Percentiles rank a stretch among this genome's conserved stretches.
Conservation (phyloP, 2,113 vertebrate species). For the Zootoca vivipara region DNA sequence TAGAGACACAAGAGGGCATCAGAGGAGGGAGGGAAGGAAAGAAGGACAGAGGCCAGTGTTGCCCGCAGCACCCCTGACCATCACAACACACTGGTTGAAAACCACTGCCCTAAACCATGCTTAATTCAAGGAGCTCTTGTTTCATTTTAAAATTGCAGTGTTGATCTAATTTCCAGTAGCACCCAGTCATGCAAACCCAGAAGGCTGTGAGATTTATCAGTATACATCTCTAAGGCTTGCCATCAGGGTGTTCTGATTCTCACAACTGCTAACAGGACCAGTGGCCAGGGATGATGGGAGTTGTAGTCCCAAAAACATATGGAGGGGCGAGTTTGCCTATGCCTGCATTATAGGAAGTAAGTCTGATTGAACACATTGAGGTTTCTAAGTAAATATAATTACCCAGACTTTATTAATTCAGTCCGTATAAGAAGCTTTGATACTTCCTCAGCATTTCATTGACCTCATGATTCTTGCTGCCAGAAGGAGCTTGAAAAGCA, state of each 20-base stretch:
- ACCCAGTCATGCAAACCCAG: neutral
- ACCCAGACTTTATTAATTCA: neutral
- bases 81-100: no score
- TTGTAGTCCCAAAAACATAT: neutral
- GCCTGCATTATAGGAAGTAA: neutral
- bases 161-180: neutral
- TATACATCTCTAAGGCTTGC: neutral
- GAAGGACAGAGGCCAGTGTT: no score
- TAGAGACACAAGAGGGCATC: no score
- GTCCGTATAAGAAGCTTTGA: neutral
- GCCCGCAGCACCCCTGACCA: no score
- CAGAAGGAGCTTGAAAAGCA: neutral
- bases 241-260: neutral
- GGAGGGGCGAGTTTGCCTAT: no score
- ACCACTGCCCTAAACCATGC: neutral
- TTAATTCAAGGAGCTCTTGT: neutral
- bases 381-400: neutral
- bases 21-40: no score
- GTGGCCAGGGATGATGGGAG: no score
- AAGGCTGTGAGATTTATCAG: neutral
- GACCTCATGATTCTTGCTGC: neutral
- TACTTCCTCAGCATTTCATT: neutral
- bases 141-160: neutral
- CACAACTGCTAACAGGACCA: neutral
- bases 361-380: neutral